These are phyloP conservation scores for Sebastes hopkinsi DNA, from an alignment of 2,797 vertebrate genomes.

Conservation along the genomic window DNA sequence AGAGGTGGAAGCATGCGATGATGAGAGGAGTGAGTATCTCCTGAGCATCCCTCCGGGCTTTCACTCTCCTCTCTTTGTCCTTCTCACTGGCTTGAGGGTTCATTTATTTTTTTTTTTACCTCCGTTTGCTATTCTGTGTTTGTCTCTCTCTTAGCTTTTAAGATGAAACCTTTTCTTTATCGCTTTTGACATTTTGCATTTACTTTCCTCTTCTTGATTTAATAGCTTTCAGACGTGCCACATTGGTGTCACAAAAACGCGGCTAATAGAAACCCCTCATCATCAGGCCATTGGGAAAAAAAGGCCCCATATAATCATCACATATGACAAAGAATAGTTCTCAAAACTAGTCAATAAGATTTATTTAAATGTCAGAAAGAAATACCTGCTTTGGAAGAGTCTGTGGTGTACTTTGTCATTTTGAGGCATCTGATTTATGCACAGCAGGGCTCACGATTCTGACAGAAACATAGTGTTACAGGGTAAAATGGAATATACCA, in stretches of 20 bases:
- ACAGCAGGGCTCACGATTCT: not conserved
- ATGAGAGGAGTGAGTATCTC: constrained; percentile 35
- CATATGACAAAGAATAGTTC: not conserved
- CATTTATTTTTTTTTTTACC: constrained; percentile 22
- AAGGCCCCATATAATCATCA: not conserved
- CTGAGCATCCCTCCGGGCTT: constrained; percentile 10
- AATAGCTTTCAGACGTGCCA: not conserved
- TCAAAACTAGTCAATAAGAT: not conserved
- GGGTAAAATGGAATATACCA: not conserved
- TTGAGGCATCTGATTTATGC: not conserved
- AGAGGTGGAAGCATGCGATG: constrained; percentile 21
- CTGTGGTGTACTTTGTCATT: not conserved
- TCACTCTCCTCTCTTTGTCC: constrained; percentile 28
- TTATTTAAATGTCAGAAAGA: not conserved
- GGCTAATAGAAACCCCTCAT: not conserved
- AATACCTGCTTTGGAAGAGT: not conserved
- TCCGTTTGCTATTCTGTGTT: constrained; percentile 1
- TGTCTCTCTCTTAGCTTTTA: not conserved
- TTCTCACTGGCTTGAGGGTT: constrained; percentile 14
- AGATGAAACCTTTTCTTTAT: not conserved
- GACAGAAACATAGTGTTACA: not conserved
- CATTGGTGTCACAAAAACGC: not conserved
- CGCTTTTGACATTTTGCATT: not conserved
- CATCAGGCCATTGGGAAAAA: not conserved
- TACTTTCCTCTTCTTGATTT: not conserved